Conservation (phyloP, 2,888 invertebrate species). For the Standfussiana lucernea region DNA sequence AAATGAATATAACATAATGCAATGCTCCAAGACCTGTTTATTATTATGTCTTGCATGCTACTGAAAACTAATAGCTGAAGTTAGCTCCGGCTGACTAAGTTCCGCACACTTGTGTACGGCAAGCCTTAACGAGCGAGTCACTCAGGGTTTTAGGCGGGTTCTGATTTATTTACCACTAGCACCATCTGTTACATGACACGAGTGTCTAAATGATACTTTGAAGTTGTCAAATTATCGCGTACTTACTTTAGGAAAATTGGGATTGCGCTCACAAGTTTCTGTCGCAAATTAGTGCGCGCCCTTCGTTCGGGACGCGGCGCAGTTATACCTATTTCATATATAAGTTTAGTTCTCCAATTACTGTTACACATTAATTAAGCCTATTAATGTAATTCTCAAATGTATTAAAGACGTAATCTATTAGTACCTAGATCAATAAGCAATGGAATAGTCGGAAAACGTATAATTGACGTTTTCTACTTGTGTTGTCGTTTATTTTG, state of each 20-base stretch:
- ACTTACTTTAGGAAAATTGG: conserved; percentile 77
- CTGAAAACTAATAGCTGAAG: conserved; percentile 76
- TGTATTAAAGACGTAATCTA: conserved; percentile 33
- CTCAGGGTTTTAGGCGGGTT: conserved; percentile 80
- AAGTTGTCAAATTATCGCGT: conserved; percentile 87
- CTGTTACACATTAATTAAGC: conserved; percentile 58
- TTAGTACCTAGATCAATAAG: conserved; percentile 9
- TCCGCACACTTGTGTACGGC: conserved; percentile 73
- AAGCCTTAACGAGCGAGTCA: conserved; percentile 83
- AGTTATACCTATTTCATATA: conserved; percentile 38
- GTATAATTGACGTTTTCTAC: neutral
- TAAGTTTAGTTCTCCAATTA: conserved; percentile 50
- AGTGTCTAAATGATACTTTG: conserved; percentile 86
- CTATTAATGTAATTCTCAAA: conserved; percentile 50
- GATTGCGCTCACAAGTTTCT: conserved; percentile 65
- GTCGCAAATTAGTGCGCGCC: conserved; percentile 62
- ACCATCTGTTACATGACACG: conserved; percentile 84
- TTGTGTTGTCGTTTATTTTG: neutral
- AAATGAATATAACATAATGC: conserved; percentile 13
- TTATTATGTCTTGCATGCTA: conserved; percentile 67
- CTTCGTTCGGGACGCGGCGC: conserved; percentile 41
- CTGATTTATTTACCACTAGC: conserved; percentile 85
- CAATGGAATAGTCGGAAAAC: neutral
- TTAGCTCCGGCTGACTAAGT: conserved; percentile 72
- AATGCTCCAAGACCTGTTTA: conserved; percentile 62